phyloP scores from a whole-genome alignment of 2,888 invertebrate species.

The Apodemia mormo region DNA sequence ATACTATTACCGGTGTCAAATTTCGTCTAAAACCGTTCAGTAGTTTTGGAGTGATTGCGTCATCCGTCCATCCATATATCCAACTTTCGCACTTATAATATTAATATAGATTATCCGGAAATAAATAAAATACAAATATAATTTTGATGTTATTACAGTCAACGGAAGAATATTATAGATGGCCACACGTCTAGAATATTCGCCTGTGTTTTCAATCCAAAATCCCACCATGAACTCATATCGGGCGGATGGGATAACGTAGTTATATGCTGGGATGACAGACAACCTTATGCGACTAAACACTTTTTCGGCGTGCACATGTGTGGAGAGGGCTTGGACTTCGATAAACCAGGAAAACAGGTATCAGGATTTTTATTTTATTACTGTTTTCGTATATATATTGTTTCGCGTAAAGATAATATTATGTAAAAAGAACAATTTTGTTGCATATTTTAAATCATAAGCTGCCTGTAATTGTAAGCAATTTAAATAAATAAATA shows the following conservation, averaged over 20 bases:
- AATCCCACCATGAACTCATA: constrained; percentile 83
- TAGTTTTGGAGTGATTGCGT: no score
- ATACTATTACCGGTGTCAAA: no score
- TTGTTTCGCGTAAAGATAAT: no score
- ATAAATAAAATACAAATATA: not conserved
- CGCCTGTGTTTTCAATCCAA: constrained; percentile 84
- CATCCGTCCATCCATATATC: no score
- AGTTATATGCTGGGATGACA: constrained; percentile 85
- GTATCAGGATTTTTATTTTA: constrained; percentile 49
- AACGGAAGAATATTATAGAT: constrained; percentile 69
- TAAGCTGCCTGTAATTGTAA: no score
- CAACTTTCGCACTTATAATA: no score
- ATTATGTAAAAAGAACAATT: no score
- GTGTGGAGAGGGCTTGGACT: constrained; percentile 85
- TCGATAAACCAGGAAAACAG: constrained; percentile 83
- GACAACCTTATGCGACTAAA: constrained; percentile 82
- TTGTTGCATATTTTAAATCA: no score
- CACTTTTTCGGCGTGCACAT: constrained; percentile 83
- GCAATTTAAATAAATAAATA: no score
- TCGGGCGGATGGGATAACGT: constrained; percentile 86
- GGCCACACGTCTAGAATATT: constrained; percentile 85
- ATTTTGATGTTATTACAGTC: constrained; percentile 50
- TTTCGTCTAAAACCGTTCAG: no score
- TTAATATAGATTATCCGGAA: no score
- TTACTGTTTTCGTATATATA: no score